phyloP scores from a whole-genome alignment of 2,797 vertebrate species.

The Silurus aristotelis region DNA sequence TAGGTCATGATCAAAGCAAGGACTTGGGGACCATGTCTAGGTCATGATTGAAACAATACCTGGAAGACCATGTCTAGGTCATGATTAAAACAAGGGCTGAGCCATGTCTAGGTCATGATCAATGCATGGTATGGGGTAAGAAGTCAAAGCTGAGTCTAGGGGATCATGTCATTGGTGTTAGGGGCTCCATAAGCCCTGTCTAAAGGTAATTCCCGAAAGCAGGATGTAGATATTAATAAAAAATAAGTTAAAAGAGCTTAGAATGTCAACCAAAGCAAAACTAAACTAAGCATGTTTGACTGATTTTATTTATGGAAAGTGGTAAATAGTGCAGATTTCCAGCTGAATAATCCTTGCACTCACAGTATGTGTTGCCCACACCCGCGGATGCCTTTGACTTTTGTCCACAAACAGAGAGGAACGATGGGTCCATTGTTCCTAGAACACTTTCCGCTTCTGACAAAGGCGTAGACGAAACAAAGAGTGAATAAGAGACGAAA shows the following conservation, averaged over 20 bases:
- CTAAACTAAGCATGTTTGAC: not conserved
- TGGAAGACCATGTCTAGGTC: not conserved
- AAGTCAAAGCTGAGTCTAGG: too few relatives aligned
- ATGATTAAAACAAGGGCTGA: too few relatives aligned
- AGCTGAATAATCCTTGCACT: too few relatives aligned
- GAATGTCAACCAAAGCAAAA: not conserved
- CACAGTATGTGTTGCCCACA: too few relatives aligned
- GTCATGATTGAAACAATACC: too few relatives aligned
- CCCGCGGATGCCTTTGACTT: not conserved
- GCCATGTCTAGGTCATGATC: too few relatives aligned
- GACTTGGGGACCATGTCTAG: not conserved
- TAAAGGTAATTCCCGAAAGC: not conserved
- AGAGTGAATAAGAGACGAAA: not conserved
- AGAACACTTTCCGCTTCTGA: conserved; percentile 10
- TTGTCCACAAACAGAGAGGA: not conserved
- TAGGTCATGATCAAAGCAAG: too few relatives aligned
- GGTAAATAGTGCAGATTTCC: not conserved
- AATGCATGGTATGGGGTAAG: too few relatives aligned
- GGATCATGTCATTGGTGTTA: not conserved
- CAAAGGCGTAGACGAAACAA: not conserved
- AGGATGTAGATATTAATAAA: not conserved
- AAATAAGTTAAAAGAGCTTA: not conserved
- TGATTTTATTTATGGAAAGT: not conserved
- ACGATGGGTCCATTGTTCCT: not conserved
- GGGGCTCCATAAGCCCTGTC: not conserved